Percentiles rank a stretch among this genome's conserved stretches.
phyloP scores from a whole-genome alignment of 2,113 vertebrate species.

The Triplophysa dalaica region DNA sequence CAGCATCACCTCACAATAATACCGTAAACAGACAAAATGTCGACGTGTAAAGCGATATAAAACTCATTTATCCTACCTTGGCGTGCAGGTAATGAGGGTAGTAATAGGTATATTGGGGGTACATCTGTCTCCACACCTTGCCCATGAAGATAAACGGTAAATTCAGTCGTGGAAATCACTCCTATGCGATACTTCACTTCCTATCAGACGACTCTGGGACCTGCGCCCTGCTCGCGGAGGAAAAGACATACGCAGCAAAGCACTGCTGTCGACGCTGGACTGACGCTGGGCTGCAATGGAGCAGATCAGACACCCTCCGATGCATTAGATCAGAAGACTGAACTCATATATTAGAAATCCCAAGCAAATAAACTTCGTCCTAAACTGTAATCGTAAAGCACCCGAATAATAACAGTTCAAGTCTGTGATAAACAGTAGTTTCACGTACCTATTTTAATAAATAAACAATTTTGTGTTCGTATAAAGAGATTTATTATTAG shows the following conservation, averaged over 20 bases:
- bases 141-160: constrained; percentile 78
- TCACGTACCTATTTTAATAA: neutral
- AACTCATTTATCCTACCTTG: constrained; percentile 67
- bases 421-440: neutral
- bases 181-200: neutral
- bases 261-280: constrained; percentile 21
- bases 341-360: neutral
- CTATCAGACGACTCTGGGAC: constrained; percentile 18
- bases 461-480: too few species aligned
- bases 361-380: neutral
- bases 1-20: neutral
- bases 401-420: neutral
- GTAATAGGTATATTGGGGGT: constrained; percentile 88
- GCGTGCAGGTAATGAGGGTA: constrained; percentile 83
- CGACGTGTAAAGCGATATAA: neutral
- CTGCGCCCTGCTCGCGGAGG: constrained; percentile 11
- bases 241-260: constrained; percentile 20
- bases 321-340: neutral
- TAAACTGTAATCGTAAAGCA: neutral
- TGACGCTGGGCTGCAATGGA: constrained; percentile 34
- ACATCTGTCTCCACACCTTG: constrained; percentile 88
- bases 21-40: neutral
- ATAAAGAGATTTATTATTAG: too few species aligned
- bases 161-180: constrained; percentile 10
- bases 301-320: neutral